Evolutionary conservation across 53 echinoderm and acorn worm genomes (phyloP), one percentile per base, ranked within the genome.

Genomic region (Echinometra lucunter): DNA sequence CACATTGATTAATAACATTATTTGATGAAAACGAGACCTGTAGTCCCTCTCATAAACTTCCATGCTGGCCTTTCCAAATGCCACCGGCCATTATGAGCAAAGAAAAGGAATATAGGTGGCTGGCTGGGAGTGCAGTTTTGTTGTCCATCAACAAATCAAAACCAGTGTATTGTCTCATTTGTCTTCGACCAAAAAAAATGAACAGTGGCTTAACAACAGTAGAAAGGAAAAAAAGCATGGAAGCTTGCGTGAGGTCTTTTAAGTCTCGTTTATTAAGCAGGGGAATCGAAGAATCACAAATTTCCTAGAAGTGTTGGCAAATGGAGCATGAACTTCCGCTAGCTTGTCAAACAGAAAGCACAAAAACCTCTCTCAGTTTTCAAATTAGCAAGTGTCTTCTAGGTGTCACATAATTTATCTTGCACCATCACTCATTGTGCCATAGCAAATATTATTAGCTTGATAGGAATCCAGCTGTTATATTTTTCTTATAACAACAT

Each of bases 1-100:
- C 56, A 23, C n/a, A 34, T 56, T 88, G 88, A 88, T 88, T 55
- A 88, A 88, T 56, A 49, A 56, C 88, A 88, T 88, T 49, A 88
- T 27, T 88, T 55, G 88, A 28, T 55, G 49, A 16, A 49, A 88
- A 35, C 13, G 13, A 49, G 45, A 49, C 88, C 56, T 30, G 11
- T 56, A 49, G 56, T 88, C 27, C 53, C 34, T 25, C 45, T 82
- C 45, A 82, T 82, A 53, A 32, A 88, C 53, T 55, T 56, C 88
- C 88, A n/a, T 34, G 88, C 17, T 88, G 88, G 88, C 88, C 88
- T 88, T 88, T 56, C 3, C 88, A 55, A 88, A 88, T 88, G 88
- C 88, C 30, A 49, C n/a, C 1, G 88, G 47, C 88, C 88, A 88
- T 88, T 88, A 88, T 4, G 30, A 18, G n/a, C 32, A 25, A 2